Conservation (phyloP, 2,797 vertebrate species). For the Threskiornis aethiopicus region DNA sequence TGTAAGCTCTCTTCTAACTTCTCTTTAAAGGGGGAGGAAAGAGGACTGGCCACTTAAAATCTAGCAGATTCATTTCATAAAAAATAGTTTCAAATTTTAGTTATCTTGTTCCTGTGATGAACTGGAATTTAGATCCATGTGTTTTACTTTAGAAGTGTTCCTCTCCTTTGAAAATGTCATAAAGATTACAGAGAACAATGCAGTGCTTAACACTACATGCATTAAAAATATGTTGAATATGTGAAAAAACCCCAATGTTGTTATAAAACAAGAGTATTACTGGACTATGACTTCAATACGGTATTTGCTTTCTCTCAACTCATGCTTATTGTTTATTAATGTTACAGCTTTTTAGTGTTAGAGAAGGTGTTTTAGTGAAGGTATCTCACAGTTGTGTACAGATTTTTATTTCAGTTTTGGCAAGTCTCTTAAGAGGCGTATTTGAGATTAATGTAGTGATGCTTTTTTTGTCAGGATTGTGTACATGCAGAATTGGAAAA, state of each 20-base stretch:
- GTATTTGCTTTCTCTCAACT: not conserved
- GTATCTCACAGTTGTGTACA: not conserved
- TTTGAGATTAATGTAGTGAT: not conserved
- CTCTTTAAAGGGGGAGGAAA: not conserved
- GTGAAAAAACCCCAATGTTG: not conserved
- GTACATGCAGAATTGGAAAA: not conserved
- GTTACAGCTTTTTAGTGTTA: not conserved
- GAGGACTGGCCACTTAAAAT: not conserved
- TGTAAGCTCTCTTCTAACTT: not conserved
- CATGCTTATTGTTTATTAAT: not conserved
- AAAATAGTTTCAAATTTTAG: not conserved
- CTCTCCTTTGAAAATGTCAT: not conserved
- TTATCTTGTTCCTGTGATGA: not conserved
- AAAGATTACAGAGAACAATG: not conserved
- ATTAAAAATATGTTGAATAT: not conserved
- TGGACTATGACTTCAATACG: not conserved
- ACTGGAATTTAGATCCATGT: not conserved
- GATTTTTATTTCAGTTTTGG: not conserved
- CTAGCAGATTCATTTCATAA: not conserved
- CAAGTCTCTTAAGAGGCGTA: not conserved
- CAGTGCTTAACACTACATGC: rapidly evolving
- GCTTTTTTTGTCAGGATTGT: not conserved
- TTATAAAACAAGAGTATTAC: not conserved
- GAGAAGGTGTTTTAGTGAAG: not conserved
- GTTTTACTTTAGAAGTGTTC: not conserved